phyloP scores from a whole-genome alignment of 2,888 invertebrate genomes.

The Patella ulyssiponensis region DNA sequence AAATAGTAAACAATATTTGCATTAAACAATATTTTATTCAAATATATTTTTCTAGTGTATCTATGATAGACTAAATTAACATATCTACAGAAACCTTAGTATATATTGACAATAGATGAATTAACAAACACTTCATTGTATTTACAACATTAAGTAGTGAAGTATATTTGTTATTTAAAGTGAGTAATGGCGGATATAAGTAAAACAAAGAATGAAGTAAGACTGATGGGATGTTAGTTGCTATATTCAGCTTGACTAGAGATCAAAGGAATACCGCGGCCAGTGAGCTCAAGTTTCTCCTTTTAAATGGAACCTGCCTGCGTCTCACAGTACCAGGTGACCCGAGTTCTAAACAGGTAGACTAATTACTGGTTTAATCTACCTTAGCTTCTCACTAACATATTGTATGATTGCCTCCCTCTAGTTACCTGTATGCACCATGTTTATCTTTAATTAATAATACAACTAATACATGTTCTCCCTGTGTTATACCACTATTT shows the following conservation, averaged over 20 bases:
- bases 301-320: slow-evolving; percentile 11
- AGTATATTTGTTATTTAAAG: neutral
- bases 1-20: no score
- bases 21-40: no score
- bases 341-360: slow-evolving; percentile 7
- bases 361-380: slow-evolving; percentile 5
- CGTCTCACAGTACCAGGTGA: slow-evolving; percentile 13
- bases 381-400: slow-evolving; percentile 5
- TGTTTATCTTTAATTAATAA: no score
- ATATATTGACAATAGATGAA: no score
- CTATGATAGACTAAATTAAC: no score
- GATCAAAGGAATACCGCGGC: slow-evolving; percentile 11
- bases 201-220: slow-evolving; percentile 7
- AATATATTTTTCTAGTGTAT: no score
- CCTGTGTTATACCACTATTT: no score
- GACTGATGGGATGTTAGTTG: slow-evolving; percentile 9
- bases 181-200: slow-evolving; percentile 9
- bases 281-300: slow-evolving; percentile 11
- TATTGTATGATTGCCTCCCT: neutral
- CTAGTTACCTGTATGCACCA: no score
- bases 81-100: no score
- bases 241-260: slow-evolving; percentile 11
- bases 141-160: neutral
- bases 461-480: no score
- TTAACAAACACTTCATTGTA: no score